phyloP scores from a whole-genome alignment of 1,140 invertebrate species.

The Aethina tumida region DNA sequence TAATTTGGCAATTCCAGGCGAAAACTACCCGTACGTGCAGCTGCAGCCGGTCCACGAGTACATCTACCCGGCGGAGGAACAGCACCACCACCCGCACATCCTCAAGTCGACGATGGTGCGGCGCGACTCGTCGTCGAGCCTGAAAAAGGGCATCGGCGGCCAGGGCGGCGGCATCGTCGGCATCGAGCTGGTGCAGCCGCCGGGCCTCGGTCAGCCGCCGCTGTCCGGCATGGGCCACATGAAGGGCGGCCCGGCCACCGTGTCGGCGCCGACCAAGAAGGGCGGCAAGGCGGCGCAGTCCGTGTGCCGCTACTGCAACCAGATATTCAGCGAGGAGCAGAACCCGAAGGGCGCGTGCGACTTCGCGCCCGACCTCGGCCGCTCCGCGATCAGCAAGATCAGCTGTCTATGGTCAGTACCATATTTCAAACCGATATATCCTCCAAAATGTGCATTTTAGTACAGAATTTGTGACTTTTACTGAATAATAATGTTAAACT shows the following conservation, averaged over 20 bases:
- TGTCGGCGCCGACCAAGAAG: constrained; percentile 16
- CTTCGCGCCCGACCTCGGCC: constrained; percentile 77
- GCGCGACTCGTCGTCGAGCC: constrained; percentile 45
- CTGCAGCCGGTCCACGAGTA: constrained; percentile 73
- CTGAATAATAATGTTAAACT: too few species aligned
- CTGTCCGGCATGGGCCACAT: constrained; percentile 14
- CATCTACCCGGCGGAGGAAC: constrained; percentile 67
- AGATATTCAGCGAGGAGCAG: constrained; percentile 64
- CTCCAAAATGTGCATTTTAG: constrained; percentile 61
- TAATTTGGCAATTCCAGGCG: constrained; percentile 32
- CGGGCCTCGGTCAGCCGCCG: constrained; percentile 16
- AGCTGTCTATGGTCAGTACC: constrained; percentile 76
- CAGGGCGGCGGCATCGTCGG: too few species aligned
- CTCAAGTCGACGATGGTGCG: constrained; percentile 39
- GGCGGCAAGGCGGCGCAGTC: constrained; percentile 34
- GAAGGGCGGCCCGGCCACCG: constrained; percentile 7
- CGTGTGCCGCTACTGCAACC: constrained; percentile 36
- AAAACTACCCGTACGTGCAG: constrained; percentile 78
- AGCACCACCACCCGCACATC: constrained; percentile 35
- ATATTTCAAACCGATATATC: too few species aligned
- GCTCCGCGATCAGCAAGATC: constrained; percentile 67
- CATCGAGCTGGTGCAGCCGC: constrained; percentile 31
- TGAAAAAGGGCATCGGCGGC: constrained; percentile 45
- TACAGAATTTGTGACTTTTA: too few species aligned
- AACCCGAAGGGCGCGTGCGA: constrained; percentile 78